phyloP scores from a whole-genome alignment of 1,140 invertebrate genomes.

The Gryllus bimaculatus region DNA sequence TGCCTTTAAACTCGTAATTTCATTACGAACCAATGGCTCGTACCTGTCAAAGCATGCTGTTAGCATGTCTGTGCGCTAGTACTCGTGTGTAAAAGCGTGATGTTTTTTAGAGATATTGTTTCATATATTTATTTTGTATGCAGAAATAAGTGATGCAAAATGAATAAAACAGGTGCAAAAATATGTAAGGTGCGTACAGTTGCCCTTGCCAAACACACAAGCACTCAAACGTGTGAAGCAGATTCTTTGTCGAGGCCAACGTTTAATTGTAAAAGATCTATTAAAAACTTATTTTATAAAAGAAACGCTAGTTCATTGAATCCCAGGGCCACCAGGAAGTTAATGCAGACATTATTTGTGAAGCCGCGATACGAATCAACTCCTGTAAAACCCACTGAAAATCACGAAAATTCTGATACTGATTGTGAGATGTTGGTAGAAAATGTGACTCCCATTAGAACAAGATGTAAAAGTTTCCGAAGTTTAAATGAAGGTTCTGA shows the following conservation, averaged over 20 bases:
- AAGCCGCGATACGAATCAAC: background rate
- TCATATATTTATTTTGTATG: background rate
- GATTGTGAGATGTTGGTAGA: background rate
- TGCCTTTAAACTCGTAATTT: too few relatives aligned
- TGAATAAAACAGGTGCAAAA: background rate
- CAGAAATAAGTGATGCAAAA: background rate
- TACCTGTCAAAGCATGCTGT: too few relatives aligned
- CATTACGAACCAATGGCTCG: too few relatives aligned
- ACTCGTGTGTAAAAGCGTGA: too few relatives aligned
- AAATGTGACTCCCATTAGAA: constrained; percentile 8
- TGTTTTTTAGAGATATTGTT: background rate
- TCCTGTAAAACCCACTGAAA: background rate
- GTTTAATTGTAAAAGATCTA: background rate
- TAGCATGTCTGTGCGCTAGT: too few relatives aligned
- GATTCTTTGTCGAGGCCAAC: too few relatives aligned
- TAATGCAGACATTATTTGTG: background rate
- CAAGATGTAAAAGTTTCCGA: background rate
- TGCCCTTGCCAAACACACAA: background rate
- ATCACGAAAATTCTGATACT: background rate
- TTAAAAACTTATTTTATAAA: background rate
- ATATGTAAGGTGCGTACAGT: background rate
- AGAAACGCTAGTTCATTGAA: background rate
- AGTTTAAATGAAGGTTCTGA: background rate
- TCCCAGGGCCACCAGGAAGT: background rate
- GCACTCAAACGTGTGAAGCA: background rate